Conservation (phyloP, 2,797 vertebrate genomes). For the Aeoliscus strigatus region DNA sequence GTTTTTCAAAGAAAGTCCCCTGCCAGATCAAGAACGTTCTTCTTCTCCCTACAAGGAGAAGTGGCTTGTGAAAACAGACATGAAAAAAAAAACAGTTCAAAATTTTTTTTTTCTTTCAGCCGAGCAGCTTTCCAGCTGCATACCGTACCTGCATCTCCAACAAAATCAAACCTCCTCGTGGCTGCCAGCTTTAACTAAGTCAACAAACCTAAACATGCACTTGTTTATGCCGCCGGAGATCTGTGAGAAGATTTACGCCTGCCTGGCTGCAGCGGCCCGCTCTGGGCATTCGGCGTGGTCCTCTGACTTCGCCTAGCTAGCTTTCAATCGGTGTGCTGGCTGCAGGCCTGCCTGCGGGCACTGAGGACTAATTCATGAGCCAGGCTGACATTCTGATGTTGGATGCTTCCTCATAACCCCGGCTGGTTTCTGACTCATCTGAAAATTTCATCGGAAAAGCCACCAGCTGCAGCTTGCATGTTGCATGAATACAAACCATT, state of each 20-base stretch:
- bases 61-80: slow-evolving; percentile 11
- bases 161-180: slow-evolving; percentile 8
- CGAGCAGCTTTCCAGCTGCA: slow-evolving; percentile 7
- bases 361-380: slow-evolving; percentile 33
- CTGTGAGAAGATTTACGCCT: slow-evolving; percentile 22
- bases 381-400: slow-evolving; percentile 42
- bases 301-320: slow-evolving; percentile 33
- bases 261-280: slow-evolving; percentile 19
- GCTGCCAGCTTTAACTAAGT: slow-evolving; percentile 28
- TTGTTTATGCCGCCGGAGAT: slow-evolving; percentile 33
- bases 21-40: slow-evolving; percentile 1
- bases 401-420: slow-evolving; percentile 21
- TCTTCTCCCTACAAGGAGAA: background rate
- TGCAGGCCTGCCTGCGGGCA: slow-evolving; percentile 29
- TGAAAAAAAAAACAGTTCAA: slow-evolving; percentile 28
- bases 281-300: slow-evolving; percentile 6
- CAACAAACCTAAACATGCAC: slow-evolving; percentile 24
- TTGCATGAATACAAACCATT: slow-evolving; percentile 8
- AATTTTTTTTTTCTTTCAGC: slow-evolving; percentile 19
- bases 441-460: slow-evolving; percentile 44
- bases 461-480: slow-evolving; percentile 22
- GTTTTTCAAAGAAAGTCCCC: slow-evolving; percentile 15
- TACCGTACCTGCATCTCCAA: slow-evolving; percentile 15
- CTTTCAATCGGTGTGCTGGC: too few relatives aligned
- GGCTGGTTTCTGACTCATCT: slow-evolving; percentile 23